Conservation (phyloP, 2,797 vertebrate genomes). For the Phalanger gymnotis region DNA sequence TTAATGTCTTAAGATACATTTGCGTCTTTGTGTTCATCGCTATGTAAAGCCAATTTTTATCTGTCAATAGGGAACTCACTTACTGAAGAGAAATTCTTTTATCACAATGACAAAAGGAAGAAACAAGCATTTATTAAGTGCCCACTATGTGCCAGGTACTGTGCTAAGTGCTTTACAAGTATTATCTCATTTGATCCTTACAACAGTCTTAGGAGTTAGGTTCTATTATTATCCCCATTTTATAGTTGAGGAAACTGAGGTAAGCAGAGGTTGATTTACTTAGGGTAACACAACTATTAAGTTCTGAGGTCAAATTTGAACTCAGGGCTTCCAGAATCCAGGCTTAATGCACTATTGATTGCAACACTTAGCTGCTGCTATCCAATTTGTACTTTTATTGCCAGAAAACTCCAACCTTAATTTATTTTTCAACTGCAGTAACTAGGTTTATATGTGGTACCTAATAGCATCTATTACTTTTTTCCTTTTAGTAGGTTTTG, state of each 20-base stretch:
- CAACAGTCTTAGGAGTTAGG: background rate
- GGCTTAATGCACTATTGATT: background rate
- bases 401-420: background rate
- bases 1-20: background rate
- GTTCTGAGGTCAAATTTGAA: background rate
- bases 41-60: background rate
- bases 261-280: background rate
- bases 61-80: background rate
- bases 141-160: background rate
- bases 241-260: background rate
- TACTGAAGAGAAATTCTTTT: background rate
- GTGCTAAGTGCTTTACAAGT: background rate
- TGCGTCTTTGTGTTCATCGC: background rate
- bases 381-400: background rate
- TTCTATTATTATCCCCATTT: background rate
- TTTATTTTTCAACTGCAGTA: background rate
- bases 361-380: background rate
- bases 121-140: background rate
- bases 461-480: background rate
- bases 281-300: background rate
- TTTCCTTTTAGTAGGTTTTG: background rate
- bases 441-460: background rate
- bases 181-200: background rate
- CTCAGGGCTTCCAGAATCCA: background rate
- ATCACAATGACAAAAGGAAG: background rate